A percentile compares a stretch with the other conserved stretches of the same genome.
Conservation (phyloP, 2,113 vertebrate species). For the Pangasianodon hypophthalmus region DNA sequence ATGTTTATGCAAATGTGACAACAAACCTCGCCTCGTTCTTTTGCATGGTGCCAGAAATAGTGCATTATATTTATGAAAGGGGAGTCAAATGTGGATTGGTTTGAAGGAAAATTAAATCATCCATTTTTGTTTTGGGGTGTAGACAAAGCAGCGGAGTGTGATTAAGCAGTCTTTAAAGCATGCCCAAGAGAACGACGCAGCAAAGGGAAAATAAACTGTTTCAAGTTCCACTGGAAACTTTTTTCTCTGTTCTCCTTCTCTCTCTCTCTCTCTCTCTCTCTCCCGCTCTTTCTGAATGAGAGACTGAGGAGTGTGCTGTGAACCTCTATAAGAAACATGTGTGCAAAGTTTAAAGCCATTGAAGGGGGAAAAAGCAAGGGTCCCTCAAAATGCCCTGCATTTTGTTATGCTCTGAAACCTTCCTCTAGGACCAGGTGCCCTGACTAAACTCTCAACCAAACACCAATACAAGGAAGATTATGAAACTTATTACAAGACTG, state of each 20-base stretch:
- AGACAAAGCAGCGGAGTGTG: constrained; percentile 57
- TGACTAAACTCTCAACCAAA: background rate
- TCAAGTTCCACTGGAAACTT: constrained; percentile 63
- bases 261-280: constrained; percentile 12
- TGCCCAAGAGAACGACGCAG: constrained; percentile 56
- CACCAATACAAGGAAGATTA: background rate
- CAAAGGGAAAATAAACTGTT: constrained; percentile 55
- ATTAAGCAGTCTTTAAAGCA: constrained; percentile 53
- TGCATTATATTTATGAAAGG: constrained; percentile 2
- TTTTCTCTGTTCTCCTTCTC: constrained; percentile 51
- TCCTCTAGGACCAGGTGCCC: constrained; percentile 57
- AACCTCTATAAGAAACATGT: constrained; percentile 83
- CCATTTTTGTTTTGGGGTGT: constrained; percentile 42
- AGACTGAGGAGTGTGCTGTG: constrained; percentile 72
- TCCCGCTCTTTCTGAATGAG: constrained; percentile 64
- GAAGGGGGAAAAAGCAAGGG: constrained; percentile 64
- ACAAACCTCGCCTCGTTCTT: background rate
- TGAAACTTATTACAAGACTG: background rate
- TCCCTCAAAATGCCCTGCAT: constrained; percentile 63
- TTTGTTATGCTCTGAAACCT: constrained; percentile 23
- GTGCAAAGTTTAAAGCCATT: constrained; percentile 73
- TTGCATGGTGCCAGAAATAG: background rate
- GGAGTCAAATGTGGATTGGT: constrained; percentile 35
- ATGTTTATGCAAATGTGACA: constrained; percentile 22
- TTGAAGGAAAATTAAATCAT: constrained; percentile 36